Conservation (phyloP, 1,140 invertebrate genomes). For the Ceratosolen fusciceps region DNA sequence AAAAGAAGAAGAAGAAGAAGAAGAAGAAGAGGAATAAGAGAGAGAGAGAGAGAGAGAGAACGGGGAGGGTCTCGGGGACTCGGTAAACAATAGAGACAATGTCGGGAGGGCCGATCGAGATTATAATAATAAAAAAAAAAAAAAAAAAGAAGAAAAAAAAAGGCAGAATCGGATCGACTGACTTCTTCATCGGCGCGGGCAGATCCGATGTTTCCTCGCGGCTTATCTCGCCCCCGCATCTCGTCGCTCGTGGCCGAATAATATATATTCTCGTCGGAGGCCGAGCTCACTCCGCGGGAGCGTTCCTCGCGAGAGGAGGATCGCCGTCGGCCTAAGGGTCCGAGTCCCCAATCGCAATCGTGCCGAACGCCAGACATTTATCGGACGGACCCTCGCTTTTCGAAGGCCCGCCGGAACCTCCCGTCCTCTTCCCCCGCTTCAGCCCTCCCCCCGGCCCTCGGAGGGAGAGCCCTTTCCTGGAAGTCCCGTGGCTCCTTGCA, state of each 20-base stretch:
- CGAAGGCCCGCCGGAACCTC: not conserved
- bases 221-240: not conserved
- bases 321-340: not conserved
- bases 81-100: not conserved
- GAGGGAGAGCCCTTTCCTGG: too few relatives aligned
- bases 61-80: too few relatives aligned
- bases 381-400: slow-evolving; percentile 2
- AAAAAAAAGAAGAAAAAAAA: not conserved
- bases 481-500: too few relatives aligned
- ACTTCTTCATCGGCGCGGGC: not conserved
- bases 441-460: too few relatives aligned
- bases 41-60: too few relatives aligned
- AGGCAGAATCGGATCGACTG: not conserved
- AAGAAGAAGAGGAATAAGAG: too few relatives aligned
- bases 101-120: not conserved
- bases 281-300: too few relatives aligned
- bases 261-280: too few relatives aligned
- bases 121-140: too few relatives aligned
- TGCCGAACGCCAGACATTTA: slow-evolving; percentile 19
- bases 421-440: too few relatives aligned
- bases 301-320: slow-evolving; percentile 19
- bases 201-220: not conserved
- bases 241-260: not conserved
- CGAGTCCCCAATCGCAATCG: slow-evolving; percentile 27
- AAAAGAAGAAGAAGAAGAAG: not conserved